Base-by-base conservation (phyloP, 2,797 vertebrate genomes). In the Aphelocoma californica region DNA sequence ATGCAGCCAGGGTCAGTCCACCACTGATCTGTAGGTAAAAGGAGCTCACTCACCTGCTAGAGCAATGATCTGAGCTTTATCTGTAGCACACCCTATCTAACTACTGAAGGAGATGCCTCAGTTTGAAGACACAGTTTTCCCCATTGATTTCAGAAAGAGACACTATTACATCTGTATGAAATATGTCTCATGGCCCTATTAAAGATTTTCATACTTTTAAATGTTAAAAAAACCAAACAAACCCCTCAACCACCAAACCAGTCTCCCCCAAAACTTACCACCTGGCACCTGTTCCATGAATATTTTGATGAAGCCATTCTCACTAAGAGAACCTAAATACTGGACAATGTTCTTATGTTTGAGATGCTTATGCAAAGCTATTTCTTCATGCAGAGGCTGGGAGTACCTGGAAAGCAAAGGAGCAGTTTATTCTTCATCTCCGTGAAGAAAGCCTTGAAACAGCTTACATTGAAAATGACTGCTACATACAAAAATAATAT, bases 261-360 rank as follows among this genome's bases (percentile, higher is more conserved):
- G 38, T 25, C 45, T 87, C 8, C 36, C 28, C 10, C 14, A 95
- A 70, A 78, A 94, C 98, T 97, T 98, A 99, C 99, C 99, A 98
- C 99, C 99, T 40, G 99, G 99, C 36, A 99, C 99, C 94, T 99
- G 99, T 97, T 99, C 99, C 99, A 99, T 99, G 97, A 99, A 99
- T 97, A 99, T 99, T 98, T 99, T 99, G 97, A 99, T 99, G 98
- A 99, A 99, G 90, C 99, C 98, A 34, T 99, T 99, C 97, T 99
- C 99, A 86, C 99, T 99, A 96, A 99, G 98, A 73, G 99, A 99
- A 77, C 99, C 99, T 88, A 99, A 97, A 97, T 99, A 99, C 94
- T 99, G 99, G 78, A 99, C 99, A 38, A 99, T 99, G 97, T 99
- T 99, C 98, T 99, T 99, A 97, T 99, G 99, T 94, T 99, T 99